A percentile compares a stretch with the other conserved stretches of the same genome.
Conservation (phyloP, 1,140 invertebrate genomes). For the Apis mellifera region DNA sequence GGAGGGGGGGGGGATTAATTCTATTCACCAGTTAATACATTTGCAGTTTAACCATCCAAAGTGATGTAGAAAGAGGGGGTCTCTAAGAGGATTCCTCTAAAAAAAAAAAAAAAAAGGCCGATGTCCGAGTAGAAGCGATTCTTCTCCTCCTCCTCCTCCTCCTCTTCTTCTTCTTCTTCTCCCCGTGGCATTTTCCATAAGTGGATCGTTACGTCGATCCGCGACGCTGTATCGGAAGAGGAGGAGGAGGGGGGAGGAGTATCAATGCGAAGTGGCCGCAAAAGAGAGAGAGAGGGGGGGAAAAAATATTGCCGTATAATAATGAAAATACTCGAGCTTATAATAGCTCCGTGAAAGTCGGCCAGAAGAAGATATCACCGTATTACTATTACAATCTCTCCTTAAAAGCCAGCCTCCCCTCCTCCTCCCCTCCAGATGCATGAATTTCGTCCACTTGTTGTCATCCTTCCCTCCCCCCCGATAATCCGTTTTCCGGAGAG, state of each 20-base stretch:
- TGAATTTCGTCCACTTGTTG: slow-evolving; percentile 27
- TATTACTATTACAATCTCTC: slow-evolving; percentile 20
- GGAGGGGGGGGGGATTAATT: too few relatives aligned
- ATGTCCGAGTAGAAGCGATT: slow-evolving; percentile 63
- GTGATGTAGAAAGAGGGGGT: too few relatives aligned
- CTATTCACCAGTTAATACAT: too few relatives aligned
- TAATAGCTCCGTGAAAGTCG: slow-evolving; percentile 51
- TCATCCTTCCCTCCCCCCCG: background rate
- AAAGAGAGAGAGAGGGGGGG: slow-evolving; percentile 16
- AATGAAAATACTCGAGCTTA: slow-evolving; percentile 62
- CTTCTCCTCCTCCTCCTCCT: slow-evolving; percentile 29
- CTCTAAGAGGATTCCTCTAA: slow-evolving; percentile 65
- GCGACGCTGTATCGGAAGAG: slow-evolving; percentile 43
- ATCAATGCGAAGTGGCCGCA: slow-evolving; percentile 51
- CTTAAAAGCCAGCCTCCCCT: too few relatives aligned
- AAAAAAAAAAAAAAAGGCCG: slow-evolving; percentile 2
- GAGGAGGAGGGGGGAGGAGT: slow-evolving; percentile 14
- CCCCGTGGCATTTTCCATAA: slow-evolving; percentile 64
- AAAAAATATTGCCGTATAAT: slow-evolving; percentile 53
- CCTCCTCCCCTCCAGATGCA: too few relatives aligned
- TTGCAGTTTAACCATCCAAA: too few relatives aligned
- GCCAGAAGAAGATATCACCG: slow-evolving; percentile 43
- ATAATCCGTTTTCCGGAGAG: background rate
- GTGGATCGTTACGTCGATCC: slow-evolving; percentile 68
- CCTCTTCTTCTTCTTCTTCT: slow-evolving; percentile 47